These are phyloP conservation scores for Drosophila paracracens DNA, from an alignment of 2,888 invertebrate genomes.

Conservation along the genomic window DNA sequence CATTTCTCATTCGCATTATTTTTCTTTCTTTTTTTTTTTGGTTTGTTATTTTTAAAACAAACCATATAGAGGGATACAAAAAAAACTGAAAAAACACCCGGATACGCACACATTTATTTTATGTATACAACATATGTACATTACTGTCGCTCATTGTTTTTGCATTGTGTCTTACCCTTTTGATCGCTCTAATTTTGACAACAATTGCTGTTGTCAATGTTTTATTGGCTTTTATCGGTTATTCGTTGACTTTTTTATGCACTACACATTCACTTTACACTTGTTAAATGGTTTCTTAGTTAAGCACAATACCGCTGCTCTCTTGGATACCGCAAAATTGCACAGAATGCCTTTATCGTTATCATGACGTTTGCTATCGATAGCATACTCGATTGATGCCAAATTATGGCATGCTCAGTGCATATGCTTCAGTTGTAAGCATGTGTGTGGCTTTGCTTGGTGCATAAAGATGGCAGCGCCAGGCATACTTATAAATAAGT, in stretches of 20 bases:
- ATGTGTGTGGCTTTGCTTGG: not conserved
- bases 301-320: conserved; percentile 32
- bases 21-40: conserved; percentile 9
- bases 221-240: not conserved
- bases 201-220: conserved; percentile 21
- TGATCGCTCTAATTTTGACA: conserved; percentile 11
- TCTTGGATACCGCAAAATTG: conserved; percentile 47
- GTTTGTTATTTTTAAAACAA: conserved; percentile 5
- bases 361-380: conserved; percentile 20
- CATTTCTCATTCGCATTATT: conserved; percentile 40
- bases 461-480: not conserved
- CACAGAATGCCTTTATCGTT: conserved; percentile 31
- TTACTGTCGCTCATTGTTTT: conserved; percentile 29
- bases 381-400: not conserved
- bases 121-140: not conserved
- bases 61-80: not conserved
- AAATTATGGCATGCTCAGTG: not conserved
- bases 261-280: conserved; percentile 30
- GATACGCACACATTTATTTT: conserved; percentile 1
- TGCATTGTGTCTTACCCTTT: conserved; percentile 39
- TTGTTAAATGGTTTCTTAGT: conserved; percentile 27
- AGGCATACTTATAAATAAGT: not conserved
- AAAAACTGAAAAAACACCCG: conserved; percentile 4
- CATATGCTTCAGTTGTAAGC: not conserved
- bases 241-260: conserved; percentile 4